Base-by-base conservation (phyloP, 2,888 invertebrate genomes). In the Pristionchus maxplancki region DNA sequence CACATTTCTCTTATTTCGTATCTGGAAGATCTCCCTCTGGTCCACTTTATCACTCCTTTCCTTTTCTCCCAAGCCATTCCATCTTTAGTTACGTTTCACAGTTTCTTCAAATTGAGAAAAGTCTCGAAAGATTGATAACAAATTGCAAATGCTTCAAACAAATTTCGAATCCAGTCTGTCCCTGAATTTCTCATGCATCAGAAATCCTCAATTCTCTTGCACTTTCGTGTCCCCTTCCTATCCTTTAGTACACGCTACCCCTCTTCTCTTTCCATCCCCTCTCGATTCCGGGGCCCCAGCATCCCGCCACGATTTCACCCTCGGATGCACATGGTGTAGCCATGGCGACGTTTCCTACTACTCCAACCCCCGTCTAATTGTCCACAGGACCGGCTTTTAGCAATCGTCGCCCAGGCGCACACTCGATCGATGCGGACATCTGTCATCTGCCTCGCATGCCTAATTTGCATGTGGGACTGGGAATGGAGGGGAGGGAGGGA, bases 271-370 rank as follows among this genome's bases (percentile, higher is more conserved):
- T 13, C 58, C 24, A 9, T 37, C 28, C 50, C 50, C 48, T 44
- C n/a, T 78, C 48, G 17, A 82, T 64, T 37, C 31, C 74, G 74
- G 4, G 15, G 5, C 34, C 34, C 4, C 9, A 11, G n/a, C n/a
- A n/a, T n/a, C n/a, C n/a, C n/a, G n/a, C 74, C 24, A n/a, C 74
- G 31, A 74, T 82, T 82, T 50, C 82, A 82, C 82, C 50, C 48
- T 82, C 31, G 50, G 40, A 37, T 44, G 74, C n/a, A 24, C 28
- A n/a, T 50, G 50, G n/a, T 17, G 82, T 82, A 28, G 28, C 20
- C 82, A 48, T 82, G 82, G 9, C 82, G 82, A 82, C 82, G 82
- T 82, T 82, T 82, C 82, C 82, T 50, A 50, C 50, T 50, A n/a
- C 48, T 48, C 50, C 20, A 82, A 82, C 50, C 50, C 40, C 20